phyloP scores from a whole-genome alignment of 2,113 vertebrate species.

The Lates calcarifer region DNA sequence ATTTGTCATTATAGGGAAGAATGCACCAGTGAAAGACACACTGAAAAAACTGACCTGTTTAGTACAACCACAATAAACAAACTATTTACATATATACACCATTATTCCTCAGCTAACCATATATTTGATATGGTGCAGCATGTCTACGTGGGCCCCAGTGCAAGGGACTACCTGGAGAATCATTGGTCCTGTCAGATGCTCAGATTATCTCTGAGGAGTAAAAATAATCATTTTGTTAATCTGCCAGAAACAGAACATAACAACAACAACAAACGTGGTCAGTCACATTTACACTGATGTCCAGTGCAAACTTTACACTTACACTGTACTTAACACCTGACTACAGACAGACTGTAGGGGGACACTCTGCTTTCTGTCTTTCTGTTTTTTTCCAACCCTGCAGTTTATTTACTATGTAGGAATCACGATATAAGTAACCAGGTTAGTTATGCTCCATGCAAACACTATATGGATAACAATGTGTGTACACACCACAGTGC shows the following conservation, averaged over 20 bases:
- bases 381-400: no score
- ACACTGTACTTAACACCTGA: no score
- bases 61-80: not conserved
- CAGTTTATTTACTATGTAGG: no score
- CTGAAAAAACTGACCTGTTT: not conserved
- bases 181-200: not conserved
- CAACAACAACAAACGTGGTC: not conserved
- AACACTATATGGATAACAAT: no score
- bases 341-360: no score
- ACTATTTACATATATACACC: no score
- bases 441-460: no score
- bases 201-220: not conserved
- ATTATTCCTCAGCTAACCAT: no score
- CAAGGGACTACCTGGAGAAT: not conserved
- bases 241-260: not conserved
- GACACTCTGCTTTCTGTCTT: no score
- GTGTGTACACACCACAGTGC: not conserved
- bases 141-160: not conserved
- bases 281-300: not conserved
- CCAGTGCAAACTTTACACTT: no score
- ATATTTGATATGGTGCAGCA: not conserved
- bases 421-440: no score
- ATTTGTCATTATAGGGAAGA: not conserved
- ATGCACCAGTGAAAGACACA: not conserved
- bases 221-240: not conserved